Conservation (phyloP, 2,113 vertebrate species). For the Tautogolabrus adspersus region DNA sequence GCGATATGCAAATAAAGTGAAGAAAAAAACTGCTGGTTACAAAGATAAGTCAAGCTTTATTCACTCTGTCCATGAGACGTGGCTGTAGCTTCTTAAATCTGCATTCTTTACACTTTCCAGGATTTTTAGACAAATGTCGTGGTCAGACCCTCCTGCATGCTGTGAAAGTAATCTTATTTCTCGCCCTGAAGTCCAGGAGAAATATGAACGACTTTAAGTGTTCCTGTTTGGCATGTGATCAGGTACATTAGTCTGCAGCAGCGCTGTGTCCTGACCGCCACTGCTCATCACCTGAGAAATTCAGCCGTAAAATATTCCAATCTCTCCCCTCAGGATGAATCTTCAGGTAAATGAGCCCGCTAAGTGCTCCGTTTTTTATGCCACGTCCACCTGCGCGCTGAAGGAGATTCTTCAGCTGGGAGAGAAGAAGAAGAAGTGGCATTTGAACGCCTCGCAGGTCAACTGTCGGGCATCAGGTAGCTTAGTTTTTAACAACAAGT, state of each 20-base stretch:
- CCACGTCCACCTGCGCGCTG: neutral
- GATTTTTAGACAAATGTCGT: too few species aligned
- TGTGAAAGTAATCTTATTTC: neutral
- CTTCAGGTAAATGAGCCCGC: slow-evolving; percentile 35
- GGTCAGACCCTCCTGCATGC: too few species aligned
- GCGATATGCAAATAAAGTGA: too few species aligned
- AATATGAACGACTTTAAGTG: neutral
- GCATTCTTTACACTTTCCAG: too few species aligned
- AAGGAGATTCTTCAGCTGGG: slow-evolving; percentile 7
- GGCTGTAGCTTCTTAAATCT: too few species aligned
- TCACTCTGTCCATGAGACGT: too few species aligned
- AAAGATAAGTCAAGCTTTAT: too few species aligned
- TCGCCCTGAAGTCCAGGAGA: neutral
- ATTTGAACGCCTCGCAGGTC: slow-evolving; percentile 3
- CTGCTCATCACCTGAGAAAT: slow-evolving; percentile 28
- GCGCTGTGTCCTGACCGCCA: neutral
- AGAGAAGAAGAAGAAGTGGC: neutral
- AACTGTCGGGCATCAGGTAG: neutral
- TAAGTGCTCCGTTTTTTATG: slow-evolving; percentile 33
- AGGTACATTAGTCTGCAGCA: slow-evolving; percentile 21
- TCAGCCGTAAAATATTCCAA: slow-evolving; percentile 48
- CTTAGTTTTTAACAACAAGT: neutral
- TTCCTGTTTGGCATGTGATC: slow-evolving; percentile 27
- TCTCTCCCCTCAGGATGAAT: slow-evolving; percentile 12
- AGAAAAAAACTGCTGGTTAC: too few species aligned